Evolutionary conservation across 2,888 invertebrate species (phyloP).

Genomic region (Falcaria lacertinaria): DNA sequence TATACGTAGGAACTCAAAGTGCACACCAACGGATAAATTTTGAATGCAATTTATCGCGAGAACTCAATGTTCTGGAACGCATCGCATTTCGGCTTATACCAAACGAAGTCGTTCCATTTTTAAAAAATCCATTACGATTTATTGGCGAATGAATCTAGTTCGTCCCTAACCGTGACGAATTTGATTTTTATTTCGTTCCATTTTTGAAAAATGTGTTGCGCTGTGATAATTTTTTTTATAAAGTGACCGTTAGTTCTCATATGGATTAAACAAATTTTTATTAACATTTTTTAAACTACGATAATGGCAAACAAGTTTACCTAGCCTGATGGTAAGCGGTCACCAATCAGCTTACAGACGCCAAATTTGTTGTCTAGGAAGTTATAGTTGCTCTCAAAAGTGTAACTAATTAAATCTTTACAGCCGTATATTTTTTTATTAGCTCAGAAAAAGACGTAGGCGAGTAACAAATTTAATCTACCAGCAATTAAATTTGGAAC

Average conservation of each 20-base stretch:
- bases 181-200: slow-evolving; percentile 22
- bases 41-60: slow-evolving; percentile 63
- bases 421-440: too few species aligned
- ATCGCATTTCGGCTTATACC: slow-evolving; percentile 45
- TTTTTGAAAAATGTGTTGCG: slow-evolving; percentile 25
- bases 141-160: slow-evolving; percentile 50
- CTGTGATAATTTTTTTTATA: slow-evolving; percentile 4
- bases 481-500: slow-evolving; percentile 3
- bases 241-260: neutral
- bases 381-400: too few species aligned
- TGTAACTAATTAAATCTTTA: too few species aligned
- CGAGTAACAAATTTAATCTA: neutral
- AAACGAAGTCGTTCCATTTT: slow-evolving; percentile 44
- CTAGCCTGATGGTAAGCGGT: too few species aligned
- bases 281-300: too few species aligned
- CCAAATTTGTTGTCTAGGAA: too few species aligned
- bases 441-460: too few species aligned
- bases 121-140: slow-evolving; percentile 57
- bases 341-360: too few species aligned
- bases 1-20: slow-evolving; percentile 36
- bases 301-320: too few species aligned
- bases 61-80: slow-evolving; percentile 69
- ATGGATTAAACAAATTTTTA: too few species aligned
- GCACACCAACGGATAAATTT: too few species aligned
- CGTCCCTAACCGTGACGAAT: slow-evolving; percentile 48